phyloP scores from a whole-genome alignment of 1,140 invertebrate genomes.

The Anastrepha ludens region DNA sequence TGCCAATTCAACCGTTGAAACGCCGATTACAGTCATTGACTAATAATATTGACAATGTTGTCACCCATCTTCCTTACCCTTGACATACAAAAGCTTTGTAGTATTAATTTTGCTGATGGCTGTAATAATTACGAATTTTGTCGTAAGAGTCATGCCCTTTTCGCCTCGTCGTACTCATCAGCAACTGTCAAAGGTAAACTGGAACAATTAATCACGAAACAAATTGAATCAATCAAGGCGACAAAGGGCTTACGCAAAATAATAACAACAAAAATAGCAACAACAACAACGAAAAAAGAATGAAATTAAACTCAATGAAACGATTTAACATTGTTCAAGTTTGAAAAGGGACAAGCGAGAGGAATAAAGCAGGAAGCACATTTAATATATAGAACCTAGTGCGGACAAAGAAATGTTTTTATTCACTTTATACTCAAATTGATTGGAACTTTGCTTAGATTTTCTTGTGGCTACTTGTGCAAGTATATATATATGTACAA shows the following conservation, averaged over 20 bases:
- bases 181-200: slow-evolving; percentile 22
- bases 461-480: too few relatives aligned
- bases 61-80: background rate
- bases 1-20: slow-evolving; percentile 35
- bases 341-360: background rate
- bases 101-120: slow-evolving; percentile 9
- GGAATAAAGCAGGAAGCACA: background rate
- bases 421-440: background rate
- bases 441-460: background rate
- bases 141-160: background rate
- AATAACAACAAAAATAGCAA: slow-evolving; percentile 9
- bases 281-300: background rate
- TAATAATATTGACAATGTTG: slow-evolving; percentile 10
- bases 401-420: background rate
- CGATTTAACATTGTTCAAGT: background rate
- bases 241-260: slow-evolving; percentile 13
- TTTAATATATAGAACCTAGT: background rate
- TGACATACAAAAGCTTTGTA: background rate
- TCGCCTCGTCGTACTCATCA: background rate
- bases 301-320: background rate
- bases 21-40: background rate
- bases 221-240: slow-evolving; percentile 49
- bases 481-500: too few relatives aligned
- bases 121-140: background rate
- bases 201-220: slow-evolving; percentile 38